Evolutionary conservation across 2,797 vertebrate species (phyloP).

Genomic region (Varecia variegata): DNA sequence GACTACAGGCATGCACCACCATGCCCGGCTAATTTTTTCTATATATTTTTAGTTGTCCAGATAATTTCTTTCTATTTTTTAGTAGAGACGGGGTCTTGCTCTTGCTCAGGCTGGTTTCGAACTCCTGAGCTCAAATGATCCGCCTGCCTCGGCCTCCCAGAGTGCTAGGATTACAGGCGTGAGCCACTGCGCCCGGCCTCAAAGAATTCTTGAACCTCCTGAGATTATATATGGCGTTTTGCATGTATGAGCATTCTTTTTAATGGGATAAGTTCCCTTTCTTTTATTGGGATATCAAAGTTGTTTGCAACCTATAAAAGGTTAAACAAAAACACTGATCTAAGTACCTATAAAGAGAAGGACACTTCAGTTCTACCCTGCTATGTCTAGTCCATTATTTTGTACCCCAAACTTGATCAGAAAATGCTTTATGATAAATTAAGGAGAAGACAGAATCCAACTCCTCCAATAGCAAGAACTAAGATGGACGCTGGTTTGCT

Average conservation of each 20-base stretch:
- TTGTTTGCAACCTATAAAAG: slow-evolving; percentile 20
- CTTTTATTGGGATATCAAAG: slow-evolving; percentile 19
- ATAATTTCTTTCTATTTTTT: too few species aligned
- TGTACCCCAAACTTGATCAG: background rate
- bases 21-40: too few species aligned
- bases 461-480: background rate
- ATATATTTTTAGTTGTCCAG: too few species aligned
- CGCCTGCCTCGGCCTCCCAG: too few species aligned
- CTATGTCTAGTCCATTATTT: background rate
- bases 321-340: slow-evolving; percentile 21
- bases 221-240: background rate
- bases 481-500: background rate
- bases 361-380: background rate
- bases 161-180: too few species aligned
- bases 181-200: background rate
- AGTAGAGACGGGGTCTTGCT: too few species aligned
- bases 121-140: too few species aligned
- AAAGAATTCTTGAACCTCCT: background rate
- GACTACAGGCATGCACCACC: too few species aligned
- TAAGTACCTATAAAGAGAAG: background rate
- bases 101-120: too few species aligned
- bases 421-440: slow-evolving; percentile 30
- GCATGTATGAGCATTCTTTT: background rate
- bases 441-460: background rate
- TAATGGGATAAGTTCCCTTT: background rate